Conservation (phyloP, 2,888 invertebrate genomes). For the Gnatocerus cornutus region DNA sequence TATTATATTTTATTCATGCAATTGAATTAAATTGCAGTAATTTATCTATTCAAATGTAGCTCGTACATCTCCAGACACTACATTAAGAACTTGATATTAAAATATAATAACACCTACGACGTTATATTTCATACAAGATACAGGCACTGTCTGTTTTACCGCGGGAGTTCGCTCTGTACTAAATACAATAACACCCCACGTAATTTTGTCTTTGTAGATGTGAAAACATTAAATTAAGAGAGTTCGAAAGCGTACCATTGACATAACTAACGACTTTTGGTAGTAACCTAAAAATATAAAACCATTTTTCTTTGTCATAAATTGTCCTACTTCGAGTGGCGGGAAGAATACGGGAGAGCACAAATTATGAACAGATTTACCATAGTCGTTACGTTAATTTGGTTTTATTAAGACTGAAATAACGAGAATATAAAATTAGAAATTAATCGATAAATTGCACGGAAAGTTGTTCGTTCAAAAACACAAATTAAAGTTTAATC, state of each 20-base stretch:
- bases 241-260: background rate
- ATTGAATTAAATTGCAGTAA: conserved; percentile 65
- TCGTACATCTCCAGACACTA: conserved; percentile 60
- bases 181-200: conserved; percentile 50
- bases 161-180: conserved; percentile 46
- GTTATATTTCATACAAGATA: conserved; percentile 46
- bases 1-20: conserved; percentile 59
- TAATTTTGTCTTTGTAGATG: conserved; percentile 31
- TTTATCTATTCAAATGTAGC: conserved; percentile 65
- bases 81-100: conserved; percentile 67
- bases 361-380: no score
- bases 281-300: background rate
- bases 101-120: conserved; percentile 68
- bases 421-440: no score
- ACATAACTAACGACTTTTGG: background rate
- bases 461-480: no score
- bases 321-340: no score
- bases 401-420: no score
- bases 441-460: no score
- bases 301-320: no score
- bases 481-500: no score
- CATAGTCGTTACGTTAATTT: no score
- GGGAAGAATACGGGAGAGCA: no score
- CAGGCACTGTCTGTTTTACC: conserved; percentile 44
- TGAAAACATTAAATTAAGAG: conserved; percentile 15